These are phyloP conservation scores for Anniella stebbinsi DNA, from an alignment of 2,797 vertebrate genomes.

Conservation along the genomic window DNA sequence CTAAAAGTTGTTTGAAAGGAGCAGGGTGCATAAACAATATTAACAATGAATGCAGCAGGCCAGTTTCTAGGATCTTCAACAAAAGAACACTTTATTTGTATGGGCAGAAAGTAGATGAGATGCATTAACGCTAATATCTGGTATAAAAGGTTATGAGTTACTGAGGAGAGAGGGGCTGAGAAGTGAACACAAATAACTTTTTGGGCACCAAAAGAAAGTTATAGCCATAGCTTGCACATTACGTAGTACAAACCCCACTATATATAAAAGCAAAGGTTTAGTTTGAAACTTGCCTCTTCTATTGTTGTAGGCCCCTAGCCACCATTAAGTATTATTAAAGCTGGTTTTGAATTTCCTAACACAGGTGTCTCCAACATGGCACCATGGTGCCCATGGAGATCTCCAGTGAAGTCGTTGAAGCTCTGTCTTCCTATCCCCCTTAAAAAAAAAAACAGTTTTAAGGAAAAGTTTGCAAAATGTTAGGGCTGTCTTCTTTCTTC, in stretches of 20 bases:
- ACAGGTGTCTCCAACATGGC: too few species aligned
- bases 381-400: too few species aligned
- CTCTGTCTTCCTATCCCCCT: too few species aligned
- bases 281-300: not conserved
- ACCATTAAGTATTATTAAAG: not conserved
- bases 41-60: not conserved
- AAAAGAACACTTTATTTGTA: not conserved
- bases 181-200: not conserved
- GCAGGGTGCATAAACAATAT: not conserved
- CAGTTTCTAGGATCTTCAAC: not conserved
- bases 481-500: too few species aligned
- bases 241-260: not conserved
- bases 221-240: not conserved
- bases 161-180: not conserved
- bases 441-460: too few species aligned
- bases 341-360: slow-evolving; percentile 2
- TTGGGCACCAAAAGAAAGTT: not conserved
- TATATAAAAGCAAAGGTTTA: not conserved
- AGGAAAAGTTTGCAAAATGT: too few species aligned
- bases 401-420: too few species aligned
- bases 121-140: not conserved
- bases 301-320: not conserved
- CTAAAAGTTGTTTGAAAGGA: not conserved
- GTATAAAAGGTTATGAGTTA: not conserved
- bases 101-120: not conserved